Evolutionary conservation across 2,797 vertebrate species (phyloP).

Genomic region (Schizopygopsis pylzovi): DNA sequence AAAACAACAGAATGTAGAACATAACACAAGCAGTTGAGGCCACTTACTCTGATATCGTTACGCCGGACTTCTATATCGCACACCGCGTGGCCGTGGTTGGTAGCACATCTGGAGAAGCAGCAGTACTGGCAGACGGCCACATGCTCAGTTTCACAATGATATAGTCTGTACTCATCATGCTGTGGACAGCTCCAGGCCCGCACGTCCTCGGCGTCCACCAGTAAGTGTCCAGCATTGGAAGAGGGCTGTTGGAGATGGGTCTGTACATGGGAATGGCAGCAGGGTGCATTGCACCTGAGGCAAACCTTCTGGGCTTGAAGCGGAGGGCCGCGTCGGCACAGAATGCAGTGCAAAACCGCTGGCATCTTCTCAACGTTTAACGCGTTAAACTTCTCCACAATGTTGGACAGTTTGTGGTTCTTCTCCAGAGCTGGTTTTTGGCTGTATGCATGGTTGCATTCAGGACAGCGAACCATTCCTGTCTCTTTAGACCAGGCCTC

Average conservation of each 20-base stretch:
- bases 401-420: conserved; percentile 99
- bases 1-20: conserved; percentile 8
- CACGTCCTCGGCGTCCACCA: conserved; percentile 96
- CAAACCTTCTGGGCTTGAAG: conserved; percentile 97
- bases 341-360: conserved; percentile 90
- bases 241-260: conserved; percentile 99
- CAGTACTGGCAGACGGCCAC: conserved; percentile 99
- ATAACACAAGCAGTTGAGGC: not conserved
- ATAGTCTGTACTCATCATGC: conserved; percentile 97
- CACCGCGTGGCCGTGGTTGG: conserved; percentile 96
- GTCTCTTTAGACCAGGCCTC: conserved; percentile 99
- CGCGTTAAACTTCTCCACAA: conserved; percentile 98
- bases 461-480: conserved; percentile 93
- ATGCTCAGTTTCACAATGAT: conserved; percentile 99
- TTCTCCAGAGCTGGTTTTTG: conserved; percentile 98
- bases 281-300: conserved; percentile 95
- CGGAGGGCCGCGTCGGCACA: conserved; percentile 95
- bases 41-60: conserved; percentile 96
- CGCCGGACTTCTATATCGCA: conserved; percentile 97
- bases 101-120: conserved; percentile 96
- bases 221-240: conserved; percentile 94
- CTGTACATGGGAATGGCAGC: conserved; percentile 98
- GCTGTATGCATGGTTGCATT: conserved; percentile 98
- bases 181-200: conserved; percentile 98
- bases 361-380: conserved; percentile 87